A percentile compares a stretch with the other conserved stretches of the same genome.
phyloP scores from a whole-genome alignment of 2,888 invertebrate species.

The Papilio protenor region DNA sequence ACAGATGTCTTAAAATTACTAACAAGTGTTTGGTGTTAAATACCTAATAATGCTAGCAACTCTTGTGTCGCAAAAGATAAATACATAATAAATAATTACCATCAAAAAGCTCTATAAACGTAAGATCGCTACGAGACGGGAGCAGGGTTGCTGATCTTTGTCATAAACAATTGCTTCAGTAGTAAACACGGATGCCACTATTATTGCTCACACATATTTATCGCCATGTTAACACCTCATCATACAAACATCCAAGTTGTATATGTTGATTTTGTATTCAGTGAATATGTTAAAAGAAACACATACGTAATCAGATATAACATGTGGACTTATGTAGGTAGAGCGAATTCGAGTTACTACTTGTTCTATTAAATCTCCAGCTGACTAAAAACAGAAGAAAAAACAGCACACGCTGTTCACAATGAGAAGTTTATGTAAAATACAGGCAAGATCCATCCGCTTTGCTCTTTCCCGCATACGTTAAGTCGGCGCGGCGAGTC shows the following conservation, averaged over 20 bases:
- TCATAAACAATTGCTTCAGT: constrained; percentile 64
- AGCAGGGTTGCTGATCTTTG: constrained; percentile 67
- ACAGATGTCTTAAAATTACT: background rate
- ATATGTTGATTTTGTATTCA: background rate
- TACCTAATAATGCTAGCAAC: background rate
- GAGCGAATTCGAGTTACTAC: background rate
- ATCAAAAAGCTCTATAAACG: constrained; percentile 60
- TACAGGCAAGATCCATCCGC: constrained; percentile 33
- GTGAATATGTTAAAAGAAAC: background rate
- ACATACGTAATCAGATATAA: background rate
- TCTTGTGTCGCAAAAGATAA: constrained; percentile 18
- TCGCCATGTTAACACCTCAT: constrained; percentile 12
- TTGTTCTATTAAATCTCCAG: constrained; percentile 33
- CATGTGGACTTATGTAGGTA: background rate
- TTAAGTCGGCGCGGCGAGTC: constrained; percentile 56
- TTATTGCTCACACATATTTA: constrained; percentile 47
- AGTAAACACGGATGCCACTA: constrained; percentile 64
- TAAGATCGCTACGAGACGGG: constrained; percentile 41
- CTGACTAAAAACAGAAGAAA: constrained; percentile 40
- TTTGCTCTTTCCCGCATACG: constrained; percentile 64
- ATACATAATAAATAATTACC: constrained; percentile 48
- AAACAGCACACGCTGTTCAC: constrained; percentile 10
- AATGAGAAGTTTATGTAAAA: constrained; percentile 12
- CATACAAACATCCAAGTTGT: background rate
- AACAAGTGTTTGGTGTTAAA: background rate